Evolutionary conservation across 2,888 invertebrate species (phyloP), one percentile per base, ranked within the genome.

Genomic region (Strigamia transsilvanica): DNA sequence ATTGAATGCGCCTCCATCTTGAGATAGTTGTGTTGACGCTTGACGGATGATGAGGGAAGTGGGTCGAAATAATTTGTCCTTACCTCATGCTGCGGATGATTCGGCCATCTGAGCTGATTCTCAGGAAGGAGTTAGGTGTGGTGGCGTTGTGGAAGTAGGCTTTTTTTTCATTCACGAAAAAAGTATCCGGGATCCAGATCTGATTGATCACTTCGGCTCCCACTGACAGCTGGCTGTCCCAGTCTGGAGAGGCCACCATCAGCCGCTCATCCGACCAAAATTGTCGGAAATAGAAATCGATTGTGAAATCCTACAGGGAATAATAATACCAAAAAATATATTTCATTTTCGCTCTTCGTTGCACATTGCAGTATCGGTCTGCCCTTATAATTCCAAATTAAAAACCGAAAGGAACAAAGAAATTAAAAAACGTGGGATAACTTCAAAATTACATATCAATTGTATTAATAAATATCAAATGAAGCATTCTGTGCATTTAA

Each of bases 121-220:
- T 93, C 90, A 98, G 95, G 91, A 98, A 98, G 91, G 98, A 99
- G 91, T 99, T 99, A 90, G 97, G 97, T 88, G 99, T 99, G 87
- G 99, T 99, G 86, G 99, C 99, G 90, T 97, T 96, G 91, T 99
- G 99, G 90, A 99, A 98, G 91, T 99, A 99, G 86, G 99, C 97
- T 91, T 98, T 98, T 91, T 99, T 99, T 91, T 99, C 99, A 90
- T 99, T 99, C 87, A 99, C 99, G 91, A 99, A 99, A 91, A 99
- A 99, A 85, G 99, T 99, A 90, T 99, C 99, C 86, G 99, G 99
- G 87, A 99, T 98, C 99, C 99, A 99, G 89, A 99, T 98, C 89
- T 96, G 96, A 90, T 96, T 96, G 89, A 97, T 95, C 89, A 96
- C 96, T 90, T 97, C 96, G 84, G 96, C 96, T 86, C 96, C 96